Evolutionary conservation across 1,140 invertebrate species (phyloP).

Genomic region (Drosophila sproati): DNA sequence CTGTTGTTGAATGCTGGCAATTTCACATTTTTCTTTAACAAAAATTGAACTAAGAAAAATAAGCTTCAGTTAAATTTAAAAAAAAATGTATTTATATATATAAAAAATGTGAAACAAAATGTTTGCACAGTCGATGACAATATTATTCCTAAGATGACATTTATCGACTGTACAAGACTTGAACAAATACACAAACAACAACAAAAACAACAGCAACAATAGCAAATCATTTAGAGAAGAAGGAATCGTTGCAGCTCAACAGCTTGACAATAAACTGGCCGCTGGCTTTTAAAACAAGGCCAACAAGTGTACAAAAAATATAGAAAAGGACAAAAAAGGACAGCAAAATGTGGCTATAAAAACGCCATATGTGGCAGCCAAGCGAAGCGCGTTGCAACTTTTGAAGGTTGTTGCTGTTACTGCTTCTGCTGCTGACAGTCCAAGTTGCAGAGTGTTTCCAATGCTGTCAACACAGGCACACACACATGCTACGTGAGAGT

Average conservation of each 20-base stretch:
- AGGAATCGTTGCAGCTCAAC: slow-evolving; percentile 12
- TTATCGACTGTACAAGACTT: slow-evolving; percentile 30
- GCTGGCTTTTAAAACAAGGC: slow-evolving; percentile 11
- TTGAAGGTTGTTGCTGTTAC: slow-evolving; percentile 1
- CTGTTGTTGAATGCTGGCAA: too few species aligned
- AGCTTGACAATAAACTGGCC: slow-evolving; percentile 36
- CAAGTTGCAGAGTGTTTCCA: slow-evolving; percentile 41
- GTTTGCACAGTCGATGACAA: slow-evolving; percentile 16
- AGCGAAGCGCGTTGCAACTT: slow-evolving; percentile 22
- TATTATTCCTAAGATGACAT: slow-evolving; percentile 30
- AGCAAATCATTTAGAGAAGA: not conserved
- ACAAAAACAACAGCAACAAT: not conserved
- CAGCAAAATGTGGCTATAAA: slow-evolving; percentile 19
- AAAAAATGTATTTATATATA: not conserved
- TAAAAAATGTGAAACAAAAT: too few species aligned
- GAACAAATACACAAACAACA: slow-evolving; percentile 1
- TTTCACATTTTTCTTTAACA: too few species aligned
- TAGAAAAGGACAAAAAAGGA: not conserved
- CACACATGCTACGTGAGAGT: not conserved
- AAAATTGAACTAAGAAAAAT: too few species aligned
- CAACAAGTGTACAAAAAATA: slow-evolving; percentile 8
- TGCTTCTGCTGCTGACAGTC: slow-evolving; percentile 31
- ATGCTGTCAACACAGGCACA: slow-evolving; percentile 32
- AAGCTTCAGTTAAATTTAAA: not conserved
- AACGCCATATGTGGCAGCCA: slow-evolving; percentile 10